Conservation (phyloP, 2,797 vertebrate species). For the Limnodromus scolopaceus region DNA sequence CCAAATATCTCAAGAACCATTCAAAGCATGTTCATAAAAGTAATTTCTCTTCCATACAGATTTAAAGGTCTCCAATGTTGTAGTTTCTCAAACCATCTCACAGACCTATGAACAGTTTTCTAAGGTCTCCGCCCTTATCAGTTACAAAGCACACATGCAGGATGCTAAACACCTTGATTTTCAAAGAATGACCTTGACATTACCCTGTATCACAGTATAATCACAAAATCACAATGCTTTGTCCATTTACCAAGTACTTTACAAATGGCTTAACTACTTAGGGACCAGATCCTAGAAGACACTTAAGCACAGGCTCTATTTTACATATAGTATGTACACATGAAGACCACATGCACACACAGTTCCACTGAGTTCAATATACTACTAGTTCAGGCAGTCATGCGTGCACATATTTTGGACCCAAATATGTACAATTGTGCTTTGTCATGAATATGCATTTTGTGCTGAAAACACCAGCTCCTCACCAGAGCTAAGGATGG, state of each 20-base stretch:
- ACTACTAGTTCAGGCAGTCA: neutral
- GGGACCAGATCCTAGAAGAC: neutral
- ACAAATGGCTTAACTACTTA: neutral
- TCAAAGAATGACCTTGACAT: neutral
- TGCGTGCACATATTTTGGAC: rapidly evolving
- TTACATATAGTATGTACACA: neutral
- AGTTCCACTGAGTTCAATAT: neutral
- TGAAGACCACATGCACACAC: neutral
- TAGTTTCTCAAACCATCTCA: neutral
- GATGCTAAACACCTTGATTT: neutral
- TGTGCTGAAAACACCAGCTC: neutral
- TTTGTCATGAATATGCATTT: neutral
- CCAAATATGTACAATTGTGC: rapidly evolving
- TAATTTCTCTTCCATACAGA: neutral
- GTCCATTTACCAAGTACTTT: neutral
- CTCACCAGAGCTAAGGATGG: neutral
- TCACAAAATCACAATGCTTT: neutral
- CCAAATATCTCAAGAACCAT: neutral
- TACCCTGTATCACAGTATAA: neutral
- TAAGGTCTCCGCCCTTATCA: neutral
- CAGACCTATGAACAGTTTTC: neutral
- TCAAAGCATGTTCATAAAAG: neutral
- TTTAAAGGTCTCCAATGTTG: neutral
- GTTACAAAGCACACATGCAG: neutral
- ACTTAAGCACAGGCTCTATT: neutral